Evolutionary conservation across 2,113 vertebrate species (phyloP), one percentile per base, ranked within the genome.

Genomic region (Charina bottae): DNA sequence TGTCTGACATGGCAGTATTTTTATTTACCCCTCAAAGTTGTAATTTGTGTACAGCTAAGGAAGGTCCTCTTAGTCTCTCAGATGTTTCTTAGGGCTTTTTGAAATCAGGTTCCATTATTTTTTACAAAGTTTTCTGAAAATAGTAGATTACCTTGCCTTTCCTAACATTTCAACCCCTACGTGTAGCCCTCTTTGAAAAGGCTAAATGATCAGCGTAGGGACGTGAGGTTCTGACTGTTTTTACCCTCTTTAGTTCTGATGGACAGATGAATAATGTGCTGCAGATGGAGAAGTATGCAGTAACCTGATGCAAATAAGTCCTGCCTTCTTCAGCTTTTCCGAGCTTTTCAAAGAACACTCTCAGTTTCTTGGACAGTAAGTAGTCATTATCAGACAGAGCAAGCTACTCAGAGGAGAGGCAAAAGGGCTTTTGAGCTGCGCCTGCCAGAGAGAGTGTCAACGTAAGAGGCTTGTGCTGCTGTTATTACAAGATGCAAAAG

Each of bases 391-490:
- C 68, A 49, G 91, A 12, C 42, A 91, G 2, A 21, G 8, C 0
- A 1, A 13, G 15, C 19, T 13, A 49, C 55, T 28, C 6, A 62
- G 72, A 62, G 58, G 56, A 6, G 56, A 26, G 3, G 26, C 0
- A 0, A 0, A 85, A 58, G 60, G 83, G 23, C 37, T 84, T 72
- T 1, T 23, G 37, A 4, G n/a, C 0, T 0, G 12, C 60, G 0
- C 21, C 55, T 60, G 2, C 90, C 9, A 1, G 28, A 78, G 0
- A 23, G 0, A 0, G 7, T 24, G 17, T 33, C 17, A 54, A 1
- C 9, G 23, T 37, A 7, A 87, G 7, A 84, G 46, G 0, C 6
- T 58, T 49, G 8, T 54, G 28, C 7, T 37, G 60, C 4, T 91
- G 8, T 91, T 11, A 83, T 54, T 83, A 37, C 42, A 42, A 85